Conservation (phyloP, 2,797 vertebrate genomes). For the Eremophila alpestris region DNA sequence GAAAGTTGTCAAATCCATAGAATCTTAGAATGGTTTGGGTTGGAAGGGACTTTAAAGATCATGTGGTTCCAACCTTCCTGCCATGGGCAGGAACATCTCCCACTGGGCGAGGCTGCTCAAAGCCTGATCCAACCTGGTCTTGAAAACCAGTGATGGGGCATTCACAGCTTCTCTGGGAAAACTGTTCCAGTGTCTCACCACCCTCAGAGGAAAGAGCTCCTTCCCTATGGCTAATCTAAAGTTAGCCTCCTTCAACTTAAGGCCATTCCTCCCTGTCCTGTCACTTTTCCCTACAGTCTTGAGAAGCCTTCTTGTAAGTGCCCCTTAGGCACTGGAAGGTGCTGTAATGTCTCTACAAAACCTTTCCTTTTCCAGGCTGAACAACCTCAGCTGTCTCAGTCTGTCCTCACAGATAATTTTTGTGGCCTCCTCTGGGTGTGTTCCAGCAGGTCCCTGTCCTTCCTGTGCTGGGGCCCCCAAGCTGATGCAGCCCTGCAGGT, state of each 20-base stretch:
- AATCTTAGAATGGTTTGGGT: background rate
- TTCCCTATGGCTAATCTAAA: background rate
- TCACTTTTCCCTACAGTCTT: background rate
- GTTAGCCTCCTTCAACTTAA: background rate
- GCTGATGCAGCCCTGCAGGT: background rate
- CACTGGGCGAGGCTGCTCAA: background rate
- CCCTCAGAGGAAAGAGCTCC: background rate
- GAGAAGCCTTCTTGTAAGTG: background rate
- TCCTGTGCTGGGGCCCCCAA: too few relatives aligned
- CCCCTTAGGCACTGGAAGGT: background rate
- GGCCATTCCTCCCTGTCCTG: background rate
- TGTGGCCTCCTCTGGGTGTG: background rate
- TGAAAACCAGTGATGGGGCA: background rate
- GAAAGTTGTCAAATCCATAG: background rate
- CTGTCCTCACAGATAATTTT: background rate
- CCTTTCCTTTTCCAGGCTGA: background rate
- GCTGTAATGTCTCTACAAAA: background rate
- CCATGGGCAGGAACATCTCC: background rate
- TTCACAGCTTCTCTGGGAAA: background rate
- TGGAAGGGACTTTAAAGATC: background rate
- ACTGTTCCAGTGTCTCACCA: background rate
- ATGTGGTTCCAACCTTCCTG: fast-evolving
- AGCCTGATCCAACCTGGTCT: background rate
- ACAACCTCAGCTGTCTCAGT: background rate
- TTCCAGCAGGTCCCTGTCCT: fast-evolving